Percentiles rank a stretch among this genome's conserved stretches.
phyloP scores from a whole-genome alignment of 2,113 vertebrate genomes.

The Tricholaema leucomelas region DNA sequence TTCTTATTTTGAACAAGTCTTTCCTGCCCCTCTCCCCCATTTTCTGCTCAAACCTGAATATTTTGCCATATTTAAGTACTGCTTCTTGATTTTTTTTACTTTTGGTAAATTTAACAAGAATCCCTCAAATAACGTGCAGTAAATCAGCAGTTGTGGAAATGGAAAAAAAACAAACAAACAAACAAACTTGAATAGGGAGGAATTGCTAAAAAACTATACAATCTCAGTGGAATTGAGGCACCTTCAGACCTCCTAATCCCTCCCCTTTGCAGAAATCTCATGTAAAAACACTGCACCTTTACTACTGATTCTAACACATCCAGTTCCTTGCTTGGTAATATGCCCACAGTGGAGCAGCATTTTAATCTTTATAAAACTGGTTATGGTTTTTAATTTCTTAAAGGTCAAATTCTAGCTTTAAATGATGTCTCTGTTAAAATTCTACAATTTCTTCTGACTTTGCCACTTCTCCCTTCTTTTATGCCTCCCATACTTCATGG shows the following conservation, averaged over 20 bases:
- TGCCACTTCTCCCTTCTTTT: not conserved
- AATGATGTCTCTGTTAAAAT: not conserved
- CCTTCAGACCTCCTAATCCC: not conserved
- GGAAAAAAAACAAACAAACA: not conserved
- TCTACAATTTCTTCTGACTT: not conserved
- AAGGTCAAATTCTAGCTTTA: not conserved
- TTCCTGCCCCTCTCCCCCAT: too few species aligned
- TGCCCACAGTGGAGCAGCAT: not conserved
- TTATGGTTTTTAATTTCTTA: not conserved
- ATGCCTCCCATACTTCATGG: rapidly evolving
- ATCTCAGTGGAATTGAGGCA: not conserved
- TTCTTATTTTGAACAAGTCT: not conserved
- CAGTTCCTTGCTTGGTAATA: not conserved
- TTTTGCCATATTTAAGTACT: not conserved
- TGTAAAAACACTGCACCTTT: not conserved
- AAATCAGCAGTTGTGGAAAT: not conserved
- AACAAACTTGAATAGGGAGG: not conserved
- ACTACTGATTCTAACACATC: not conserved
- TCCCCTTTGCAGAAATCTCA: not conserved
- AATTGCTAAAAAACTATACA: not conserved
- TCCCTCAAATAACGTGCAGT: not conserved
- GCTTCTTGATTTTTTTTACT: not conserved
- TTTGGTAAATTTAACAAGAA: not conserved
- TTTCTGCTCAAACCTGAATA: not conserved
- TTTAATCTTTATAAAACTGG: not conserved